phyloP scores from a whole-genome alignment of 2,888 invertebrate genomes.

The Drosophila nr. fundita region DNA sequence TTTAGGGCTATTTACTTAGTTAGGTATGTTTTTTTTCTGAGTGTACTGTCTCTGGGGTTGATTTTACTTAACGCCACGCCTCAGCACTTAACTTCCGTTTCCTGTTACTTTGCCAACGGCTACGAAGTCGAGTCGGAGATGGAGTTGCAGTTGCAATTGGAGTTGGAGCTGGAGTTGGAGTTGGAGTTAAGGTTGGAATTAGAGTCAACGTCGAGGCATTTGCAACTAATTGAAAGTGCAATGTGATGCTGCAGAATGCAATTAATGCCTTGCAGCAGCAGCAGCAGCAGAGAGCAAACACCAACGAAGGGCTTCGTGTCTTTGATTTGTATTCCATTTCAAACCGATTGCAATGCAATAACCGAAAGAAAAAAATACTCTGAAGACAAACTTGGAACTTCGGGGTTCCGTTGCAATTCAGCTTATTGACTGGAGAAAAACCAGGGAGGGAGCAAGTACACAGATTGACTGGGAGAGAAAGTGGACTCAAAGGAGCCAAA shows the following conservation, averaged over 20 bases:
- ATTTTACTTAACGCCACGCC: constrained; percentile 80
- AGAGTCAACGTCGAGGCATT: constrained; percentile 61
- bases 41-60: constrained; percentile 56
- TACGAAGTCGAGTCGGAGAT: constrained; percentile 16
- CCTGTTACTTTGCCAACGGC: constrained; percentile 68
- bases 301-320: constrained; percentile 34
- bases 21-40: not conserved
- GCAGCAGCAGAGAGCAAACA: constrained; percentile 48
- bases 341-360: constrained; percentile 27
- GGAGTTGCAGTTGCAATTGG: constrained; percentile 12
- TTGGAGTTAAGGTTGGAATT: constrained; percentile 18
- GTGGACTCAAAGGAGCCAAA: not conserved
- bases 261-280: constrained; percentile 81
- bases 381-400: constrained; percentile 17
- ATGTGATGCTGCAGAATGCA: constrained; percentile 83
- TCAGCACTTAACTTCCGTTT: constrained; percentile 83
- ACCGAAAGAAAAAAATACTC: constrained; percentile 10
- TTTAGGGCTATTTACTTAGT: not conserved
- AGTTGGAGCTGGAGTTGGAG: constrained; percentile 7
- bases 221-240: constrained; percentile 84
- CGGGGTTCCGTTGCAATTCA: constrained; percentile 21
- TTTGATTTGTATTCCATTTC: constrained; percentile 65
- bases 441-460: not conserved
- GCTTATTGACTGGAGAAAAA: constrained; percentile 17
- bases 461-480: not conserved